Evolutionary conservation across 2,888 invertebrate genomes (phyloP).

Genomic region (Fabriciana adippe): DNA sequence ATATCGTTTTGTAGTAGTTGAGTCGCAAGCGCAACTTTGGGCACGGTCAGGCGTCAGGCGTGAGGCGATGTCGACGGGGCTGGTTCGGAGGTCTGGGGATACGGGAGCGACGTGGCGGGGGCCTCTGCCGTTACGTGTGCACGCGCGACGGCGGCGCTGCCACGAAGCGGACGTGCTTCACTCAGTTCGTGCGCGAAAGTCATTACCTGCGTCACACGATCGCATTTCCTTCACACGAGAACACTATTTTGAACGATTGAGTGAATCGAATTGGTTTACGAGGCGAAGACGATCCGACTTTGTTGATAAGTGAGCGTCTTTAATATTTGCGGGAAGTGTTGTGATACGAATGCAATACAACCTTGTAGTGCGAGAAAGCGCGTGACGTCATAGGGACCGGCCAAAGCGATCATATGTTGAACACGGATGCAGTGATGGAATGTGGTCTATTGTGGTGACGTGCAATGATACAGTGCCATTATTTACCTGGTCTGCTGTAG

Average conservation of each 20-base stretch:
- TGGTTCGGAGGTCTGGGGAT: constrained; percentile 51
- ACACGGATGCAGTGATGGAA: constrained; percentile 82
- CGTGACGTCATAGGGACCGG: constrained; percentile 78
- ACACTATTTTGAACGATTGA: constrained; percentile 54
- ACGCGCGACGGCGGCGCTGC: constrained; percentile 61
- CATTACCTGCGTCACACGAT: constrained; percentile 76
- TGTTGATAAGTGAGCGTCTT: constrained; percentile 48
- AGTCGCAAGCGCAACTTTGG: constrained; percentile 37
- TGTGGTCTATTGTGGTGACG: constrained; percentile 77
- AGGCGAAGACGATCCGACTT: constrained; percentile 51
- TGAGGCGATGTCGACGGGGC: constrained; percentile 40
- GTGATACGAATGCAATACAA: constrained; percentile 51
- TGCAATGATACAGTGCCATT: constrained; percentile 68
- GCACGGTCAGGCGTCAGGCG: constrained; percentile 26
- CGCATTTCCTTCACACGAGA: constrained; percentile 72
- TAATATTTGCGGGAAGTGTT: constrained; percentile 44
- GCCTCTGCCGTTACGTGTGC: constrained; percentile 71
- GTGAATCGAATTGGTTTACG: constrained; percentile 59
- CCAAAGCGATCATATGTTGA: constrained; percentile 78
- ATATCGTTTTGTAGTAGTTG: constrained; percentile 16
- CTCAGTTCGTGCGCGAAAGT: constrained; percentile 82
- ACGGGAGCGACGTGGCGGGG: constrained; percentile 54
- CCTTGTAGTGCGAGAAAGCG: constrained; percentile 77
- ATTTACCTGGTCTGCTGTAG: constrained; percentile 64
- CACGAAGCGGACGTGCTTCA: constrained; percentile 81